Base-by-base conservation (phyloP, 2,113 vertebrate species). In the Chaetodon auriga region DNA sequence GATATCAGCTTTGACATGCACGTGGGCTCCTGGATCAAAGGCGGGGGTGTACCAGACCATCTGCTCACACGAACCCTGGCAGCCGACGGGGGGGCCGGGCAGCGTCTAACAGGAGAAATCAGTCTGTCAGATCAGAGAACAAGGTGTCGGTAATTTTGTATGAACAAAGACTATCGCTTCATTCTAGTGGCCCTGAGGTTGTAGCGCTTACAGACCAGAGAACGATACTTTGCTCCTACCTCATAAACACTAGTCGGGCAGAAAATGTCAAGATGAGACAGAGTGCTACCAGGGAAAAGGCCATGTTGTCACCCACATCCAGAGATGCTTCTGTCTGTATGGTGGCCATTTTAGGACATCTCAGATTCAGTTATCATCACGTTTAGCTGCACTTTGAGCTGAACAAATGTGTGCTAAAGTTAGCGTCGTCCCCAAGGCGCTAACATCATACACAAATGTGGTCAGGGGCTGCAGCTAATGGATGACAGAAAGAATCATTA, bases 61-160 rank as follows among this genome's bases (percentile, higher is more conserved):
- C 70, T 85, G 82, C 65, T 80, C 82, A 43, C 60, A 75, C 35
- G 69, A 79, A 55, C 41, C 65, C 78, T 30, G 2, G 10, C n/a
- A 12, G 63, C 70, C 76, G 13, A 1, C 62, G 30, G 45, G n/a
- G n/a, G 6, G 68, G 41, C 53, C 19, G 53, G 4, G 13, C 58
- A 53, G 30, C 53, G 36, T 25, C 36, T 35, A 54, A 60, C 23
- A 68, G 21, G 23, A 65, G 43, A 35, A 36, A 78, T 63, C 25
- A 75, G 51, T 65, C 19, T 62, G 73, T 55, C 35, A 62, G 12
- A 77, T 9, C 46, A 80, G 23, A 18, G 8, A 35, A 45, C 45
- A 35, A 53, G 53, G 36, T 60, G 75, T 84, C 53, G 25, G 63
- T 25, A 41, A 65, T 72, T 83, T 75, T 48, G 46, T 45, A 4